Base-by-base conservation (phyloP, 2,797 vertebrate species). In the Lateolabrax maculatus region DNA sequence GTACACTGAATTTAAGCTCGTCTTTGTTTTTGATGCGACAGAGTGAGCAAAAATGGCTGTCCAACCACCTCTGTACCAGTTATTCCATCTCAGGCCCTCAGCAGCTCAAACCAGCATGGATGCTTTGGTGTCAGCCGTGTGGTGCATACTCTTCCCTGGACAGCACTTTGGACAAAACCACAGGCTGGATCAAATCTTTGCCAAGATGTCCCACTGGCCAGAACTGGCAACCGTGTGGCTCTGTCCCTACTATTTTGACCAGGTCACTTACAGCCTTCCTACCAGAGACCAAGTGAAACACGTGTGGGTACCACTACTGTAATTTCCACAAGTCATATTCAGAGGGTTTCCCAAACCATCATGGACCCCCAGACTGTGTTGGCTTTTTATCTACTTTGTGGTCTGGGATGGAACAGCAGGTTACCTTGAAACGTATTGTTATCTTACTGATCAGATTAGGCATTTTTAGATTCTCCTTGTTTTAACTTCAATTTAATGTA, bases 171-270 rank as follows among this genome's bases (percentile, higher is more conserved):
- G 83, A 21, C 75, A 46, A 23, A 81, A 79, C 67, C 48, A 80
- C 44, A 55, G 21, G 4, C 55, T 91, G 68, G 71, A 77, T 13
- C 9, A 25, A 0, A n/a, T 85, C 41, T 92, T 80, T 63, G 27
- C 29, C 43, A 56, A 1, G 41, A 56, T 81, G 77, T 67, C 66
- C 8, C 31, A 29, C 4, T 5, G 4, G 16, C 87, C 77, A 41
- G 84, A 82, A 15, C 0, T 15, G 39, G 77, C 79, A 4, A 37
- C 52, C 23, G 37, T 58, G 31, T 51, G 36, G 16, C n/a, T 92
- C 27, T 90, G 86, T 53, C 80, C 81, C 0, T 84, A 78, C 69
- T 88, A 82, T 31, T 89, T 91, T 31, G 85, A 91, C 80, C 86
- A 84, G 11, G 86, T 91, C 74, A 75, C 81, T 49, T 73, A 70